A percentile compares a stretch with the other conserved stretches of the same genome.
Evolutionary conservation across 2,888 invertebrate species (phyloP).

Genomic region (Dascillus cervinus): DNA sequence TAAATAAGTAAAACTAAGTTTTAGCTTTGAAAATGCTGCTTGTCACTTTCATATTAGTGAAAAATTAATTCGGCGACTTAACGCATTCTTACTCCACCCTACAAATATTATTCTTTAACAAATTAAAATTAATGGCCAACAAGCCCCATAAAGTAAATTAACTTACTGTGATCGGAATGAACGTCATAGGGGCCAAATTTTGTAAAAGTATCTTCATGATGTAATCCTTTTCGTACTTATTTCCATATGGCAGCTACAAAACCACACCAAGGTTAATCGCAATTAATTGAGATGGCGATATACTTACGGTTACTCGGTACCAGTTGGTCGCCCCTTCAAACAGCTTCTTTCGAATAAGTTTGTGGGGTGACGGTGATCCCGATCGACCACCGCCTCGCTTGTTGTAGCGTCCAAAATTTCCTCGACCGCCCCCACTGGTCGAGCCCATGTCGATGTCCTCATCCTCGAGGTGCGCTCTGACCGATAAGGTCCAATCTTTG

Average conservation of each 20-base stretch:
- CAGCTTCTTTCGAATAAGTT: slow-evolving; percentile 42
- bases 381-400: slow-evolving; percentile 41
- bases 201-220: slow-evolving; percentile 53
- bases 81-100: no score
- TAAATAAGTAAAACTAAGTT: neutral
- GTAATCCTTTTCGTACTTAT: slow-evolving; percentile 65
- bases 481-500: slow-evolving; percentile 18
- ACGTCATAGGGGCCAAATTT: slow-evolving; percentile 56
- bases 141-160: no score
- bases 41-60: no score
- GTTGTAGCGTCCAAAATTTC: slow-evolving; percentile 5
- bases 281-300: slow-evolving; percentile 3
- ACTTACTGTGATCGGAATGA: slow-evolving; percentile 55
- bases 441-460: slow-evolving; percentile 58
- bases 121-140: no score
- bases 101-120: no score
- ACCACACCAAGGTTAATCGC: no score
- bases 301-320: slow-evolving; percentile 60
- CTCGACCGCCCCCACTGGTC: slow-evolving; percentile 29
- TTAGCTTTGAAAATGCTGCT: slow-evolving; percentile 2
- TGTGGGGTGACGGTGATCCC: slow-evolving; percentile 44
- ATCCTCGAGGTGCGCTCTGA: slow-evolving; percentile 44
- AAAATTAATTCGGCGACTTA: no score
- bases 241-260: slow-evolving; percentile 57
- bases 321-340: slow-evolving; percentile 53